Base-by-base conservation (phyloP, 2,888 invertebrate species). In the Lacanobia wlatinum region DNA sequence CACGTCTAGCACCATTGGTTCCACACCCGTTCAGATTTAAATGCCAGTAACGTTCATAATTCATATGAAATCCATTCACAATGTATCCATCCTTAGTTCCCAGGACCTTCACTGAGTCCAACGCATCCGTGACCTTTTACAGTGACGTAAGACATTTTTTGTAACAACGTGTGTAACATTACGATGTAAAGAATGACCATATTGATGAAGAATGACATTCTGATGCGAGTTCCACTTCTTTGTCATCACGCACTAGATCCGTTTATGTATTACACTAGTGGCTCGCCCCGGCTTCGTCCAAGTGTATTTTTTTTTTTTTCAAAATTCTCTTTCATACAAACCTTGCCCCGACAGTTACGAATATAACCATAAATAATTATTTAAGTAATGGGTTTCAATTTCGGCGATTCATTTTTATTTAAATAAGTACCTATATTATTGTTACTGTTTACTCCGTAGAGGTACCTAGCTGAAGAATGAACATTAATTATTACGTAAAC, bases 111-210 rank as follows among this genome's bases (percentile, higher is more conserved):
- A 71, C 64, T 53, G 28, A 62, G 46, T 64, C 55, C 70, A 72
- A 64, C 77, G 82, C 86, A 85, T 81, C 83, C 66, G 21, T 77
- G 87, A 85, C 80, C 80, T 86, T 86, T 77, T 58, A 7, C 48
- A n/a, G 18, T 82, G 85, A 82, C 71, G 83, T 77, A 77, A 86
- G 12, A 78, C 61, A 70, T 82, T 83, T 78, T 82, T 85, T 78
- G 23, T 58, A 65, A 69, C 53, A 73, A 69, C 76, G 56, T 80
- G 66, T 69, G 60, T 67, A 40, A 70, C 68, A 71, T 80, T 52
- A 71, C 66, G 67, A 62, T 61, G 65, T 28, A 55, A 56, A 66
- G 18, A 61, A 76, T 85, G 76, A 75, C 78, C 77, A 75, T 82
- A 85, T 73, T 52, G 38, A 78, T 78, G 53, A 65, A 34, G 65